phyloP scores from a whole-genome alignment of 1,140 invertebrate species.

The Phymorhynchus buccinoides region DNA sequence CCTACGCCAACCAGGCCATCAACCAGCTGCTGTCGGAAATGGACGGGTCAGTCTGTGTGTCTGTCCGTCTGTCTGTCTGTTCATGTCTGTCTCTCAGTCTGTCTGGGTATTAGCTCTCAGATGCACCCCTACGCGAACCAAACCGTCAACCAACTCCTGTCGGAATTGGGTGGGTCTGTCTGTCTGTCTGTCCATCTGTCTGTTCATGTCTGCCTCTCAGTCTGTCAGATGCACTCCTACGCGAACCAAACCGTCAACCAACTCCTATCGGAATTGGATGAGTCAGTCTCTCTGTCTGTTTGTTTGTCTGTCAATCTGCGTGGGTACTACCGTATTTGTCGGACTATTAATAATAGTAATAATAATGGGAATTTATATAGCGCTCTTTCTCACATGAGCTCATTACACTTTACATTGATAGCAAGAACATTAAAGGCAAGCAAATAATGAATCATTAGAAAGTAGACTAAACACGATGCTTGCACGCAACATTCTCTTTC shows the following conservation, averaged over 20 bases:
- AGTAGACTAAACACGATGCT: too few species aligned
- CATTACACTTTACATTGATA: too few species aligned
- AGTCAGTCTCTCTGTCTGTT: constrained; percentile 75
- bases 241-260: constrained; percentile 99
- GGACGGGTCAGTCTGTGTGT: constrained; percentile 86
- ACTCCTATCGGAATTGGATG: constrained; percentile 98
- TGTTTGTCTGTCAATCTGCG: too few species aligned
- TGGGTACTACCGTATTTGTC: too few species aligned
- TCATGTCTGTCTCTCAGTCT: neutral
- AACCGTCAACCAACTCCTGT: constrained; percentile 97
- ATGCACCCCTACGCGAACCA: constrained; percentile 99
- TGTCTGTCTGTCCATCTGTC: neutral
- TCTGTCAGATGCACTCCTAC: constrained; percentile 92
- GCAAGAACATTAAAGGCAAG: too few species aligned
- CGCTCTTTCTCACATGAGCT: too few species aligned
- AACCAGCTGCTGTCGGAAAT: constrained; percentile 98
- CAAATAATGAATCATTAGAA: too few species aligned
- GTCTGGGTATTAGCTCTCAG: constrained; percentile 69
- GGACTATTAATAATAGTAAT: too few species aligned
- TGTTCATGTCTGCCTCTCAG: neutral
- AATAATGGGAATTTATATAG: too few species aligned
- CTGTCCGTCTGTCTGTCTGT: neutral
- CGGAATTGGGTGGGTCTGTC: constrained; percentile 95
- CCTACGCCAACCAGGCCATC: constrained; percentile 99
- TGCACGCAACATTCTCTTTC: too few species aligned